These are phyloP conservation scores for Trogon melanurus DNA, from an alignment of 2,113 vertebrate species.

Conservation along the genomic window DNA sequence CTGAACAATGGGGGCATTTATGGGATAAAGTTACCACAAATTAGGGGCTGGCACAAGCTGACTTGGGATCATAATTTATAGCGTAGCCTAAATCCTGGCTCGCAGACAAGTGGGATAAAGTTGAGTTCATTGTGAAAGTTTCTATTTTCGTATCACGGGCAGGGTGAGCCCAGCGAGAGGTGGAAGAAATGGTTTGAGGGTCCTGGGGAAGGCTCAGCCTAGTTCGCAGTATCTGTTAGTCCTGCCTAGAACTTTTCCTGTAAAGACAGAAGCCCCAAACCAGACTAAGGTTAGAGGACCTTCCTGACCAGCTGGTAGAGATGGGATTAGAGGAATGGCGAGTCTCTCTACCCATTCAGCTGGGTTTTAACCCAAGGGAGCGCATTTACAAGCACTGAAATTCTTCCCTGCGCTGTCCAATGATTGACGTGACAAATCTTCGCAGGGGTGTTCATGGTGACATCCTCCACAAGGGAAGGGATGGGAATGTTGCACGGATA, in stretches of 20 bases:
- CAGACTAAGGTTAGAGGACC: not conserved
- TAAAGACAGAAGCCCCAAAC: not conserved
- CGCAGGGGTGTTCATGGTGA: not conserved
- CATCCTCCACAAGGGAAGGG: not conserved
- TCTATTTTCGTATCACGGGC: conserved; percentile 50
- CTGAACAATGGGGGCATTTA: conserved; percentile 67
- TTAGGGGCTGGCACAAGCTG: conserved; percentile 44
- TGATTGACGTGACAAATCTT: fast-evolving
- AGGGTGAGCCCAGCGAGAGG: not conserved
- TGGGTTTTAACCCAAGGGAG: not conserved
- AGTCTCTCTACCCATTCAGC: not conserved
- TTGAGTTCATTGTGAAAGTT: conserved; percentile 52
- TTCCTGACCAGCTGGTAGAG: not conserved
- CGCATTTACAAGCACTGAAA: not conserved
- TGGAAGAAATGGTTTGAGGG: not conserved
- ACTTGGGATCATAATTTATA: conserved; percentile 32
- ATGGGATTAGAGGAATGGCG: not conserved
- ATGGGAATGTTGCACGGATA: not conserved
- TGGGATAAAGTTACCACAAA: conserved; percentile 44
- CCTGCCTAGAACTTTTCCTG: not conserved
- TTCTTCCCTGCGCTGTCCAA: not conserved
- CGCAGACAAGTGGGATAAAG: conserved; percentile 74
- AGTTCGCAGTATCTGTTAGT: not conserved
- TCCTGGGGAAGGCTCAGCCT: not conserved
- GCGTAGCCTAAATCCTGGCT: conserved; percentile 51